Conservation (phyloP, 2,797 vertebrate species). For the Chiroxiphia lanceolata region DNA sequence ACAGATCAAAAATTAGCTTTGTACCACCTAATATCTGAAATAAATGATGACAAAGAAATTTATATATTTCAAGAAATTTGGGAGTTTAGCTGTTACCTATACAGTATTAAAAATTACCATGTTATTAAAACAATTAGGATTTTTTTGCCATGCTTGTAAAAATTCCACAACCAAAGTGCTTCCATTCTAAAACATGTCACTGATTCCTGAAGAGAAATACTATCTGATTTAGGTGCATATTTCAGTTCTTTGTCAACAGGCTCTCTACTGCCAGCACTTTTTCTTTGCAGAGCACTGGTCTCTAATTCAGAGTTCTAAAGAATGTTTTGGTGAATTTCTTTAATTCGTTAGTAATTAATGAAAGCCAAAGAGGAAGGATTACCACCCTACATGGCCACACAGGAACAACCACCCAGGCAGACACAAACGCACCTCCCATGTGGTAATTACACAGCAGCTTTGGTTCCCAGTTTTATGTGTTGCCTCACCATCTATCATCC, state of each 20-base stretch:
- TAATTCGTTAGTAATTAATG: background rate
- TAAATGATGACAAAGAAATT: background rate
- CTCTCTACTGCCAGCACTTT: background rate
- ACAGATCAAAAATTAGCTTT: background rate
- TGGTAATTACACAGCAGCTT: background rate
- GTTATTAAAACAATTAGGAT: background rate
- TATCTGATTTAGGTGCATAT: background rate
- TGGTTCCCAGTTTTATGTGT: background rate
- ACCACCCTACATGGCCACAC: background rate
- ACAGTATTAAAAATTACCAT: background rate
- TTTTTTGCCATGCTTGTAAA: background rate
- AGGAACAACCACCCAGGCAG: constrained; percentile 10
- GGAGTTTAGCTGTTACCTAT: background rate
- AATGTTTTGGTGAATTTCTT: background rate
- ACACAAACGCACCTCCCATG: background rate
- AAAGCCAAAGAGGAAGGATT: background rate
- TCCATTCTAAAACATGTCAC: background rate
- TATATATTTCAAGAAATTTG: background rate
- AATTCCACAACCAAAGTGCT: background rate
- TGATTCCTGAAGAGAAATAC: background rate
- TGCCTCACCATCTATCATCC: background rate
- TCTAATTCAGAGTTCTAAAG: background rate
- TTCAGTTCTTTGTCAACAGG: background rate
- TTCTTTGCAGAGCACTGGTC: background rate
- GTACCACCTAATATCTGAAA: background rate